Percentiles rank a stretch among this genome's conserved stretches.
These are phyloP conservation scores for Syrista parreyssii DNA, from an alignment of 2,888 invertebrate genomes.

Conservation along the genomic window DNA sequence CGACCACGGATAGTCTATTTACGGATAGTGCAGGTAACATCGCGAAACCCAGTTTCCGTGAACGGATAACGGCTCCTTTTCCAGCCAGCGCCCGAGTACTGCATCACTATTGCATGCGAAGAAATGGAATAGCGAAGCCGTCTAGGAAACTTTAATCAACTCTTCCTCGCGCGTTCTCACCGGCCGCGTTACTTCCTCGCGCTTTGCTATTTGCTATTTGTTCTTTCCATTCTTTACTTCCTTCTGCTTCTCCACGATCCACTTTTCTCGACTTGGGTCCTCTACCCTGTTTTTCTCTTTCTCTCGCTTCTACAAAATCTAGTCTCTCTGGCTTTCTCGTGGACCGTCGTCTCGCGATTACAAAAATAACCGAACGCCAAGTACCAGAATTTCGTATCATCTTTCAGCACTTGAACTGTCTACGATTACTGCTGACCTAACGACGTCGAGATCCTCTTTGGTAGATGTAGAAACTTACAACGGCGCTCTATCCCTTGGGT, in stretches of 20 bases:
- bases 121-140: constrained; percentile 53
- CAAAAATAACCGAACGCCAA: neutral
- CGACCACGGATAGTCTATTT: neutral
- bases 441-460: neutral
- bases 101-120: constrained; percentile 53
- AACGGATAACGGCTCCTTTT: constrained; percentile 20
- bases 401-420: neutral
- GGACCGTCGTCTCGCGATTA: constrained; percentile 16
- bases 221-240: constrained; percentile 11
- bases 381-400: neutral
- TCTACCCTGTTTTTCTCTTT: neutral
- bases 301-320: constrained; percentile 5
- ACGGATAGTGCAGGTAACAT: neutral
- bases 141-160: constrained; percentile 42
- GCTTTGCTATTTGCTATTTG: neutral
- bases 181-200: neutral
- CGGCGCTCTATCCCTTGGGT: neutral
- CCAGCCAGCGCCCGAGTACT: constrained; percentile 29
- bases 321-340: neutral
- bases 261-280: neutral
- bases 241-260: constrained; percentile 13
- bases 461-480: neutral
- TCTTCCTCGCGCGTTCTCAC: neutral
- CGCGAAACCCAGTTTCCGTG: constrained; percentile 17
- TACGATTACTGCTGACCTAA: neutral